A percentile compares a stretch with the other conserved stretches of the same genome.
Evolutionary conservation across 2,888 invertebrate species (phyloP).

Genomic region (Punctoribates punctum): DNA sequence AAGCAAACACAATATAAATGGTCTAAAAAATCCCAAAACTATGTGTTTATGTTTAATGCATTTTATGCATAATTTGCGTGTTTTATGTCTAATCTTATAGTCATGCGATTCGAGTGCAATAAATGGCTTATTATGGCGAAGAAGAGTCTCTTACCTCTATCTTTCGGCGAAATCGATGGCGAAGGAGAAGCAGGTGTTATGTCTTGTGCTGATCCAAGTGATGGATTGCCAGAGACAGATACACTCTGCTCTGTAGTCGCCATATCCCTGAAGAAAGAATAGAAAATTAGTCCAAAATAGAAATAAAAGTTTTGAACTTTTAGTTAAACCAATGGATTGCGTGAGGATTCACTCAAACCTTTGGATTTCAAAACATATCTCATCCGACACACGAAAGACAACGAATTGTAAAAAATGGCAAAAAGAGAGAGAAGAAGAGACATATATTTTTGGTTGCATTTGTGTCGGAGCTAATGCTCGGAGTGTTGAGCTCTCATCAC

Average conservation of each 20-base stretch:
- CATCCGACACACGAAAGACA: background rate
- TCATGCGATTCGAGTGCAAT: background rate
- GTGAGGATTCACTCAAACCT: conserved; percentile 2
- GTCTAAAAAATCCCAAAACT: no score
- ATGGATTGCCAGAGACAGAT: conserved; percentile 27
- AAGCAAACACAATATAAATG: background rate
- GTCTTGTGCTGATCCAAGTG: conserved; percentile 31
- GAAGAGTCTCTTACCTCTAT: background rate
- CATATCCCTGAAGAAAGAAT: background rate
- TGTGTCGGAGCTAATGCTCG: background rate
- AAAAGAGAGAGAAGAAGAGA: background rate
- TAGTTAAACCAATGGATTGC: background rate
- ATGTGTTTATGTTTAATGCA: no score
- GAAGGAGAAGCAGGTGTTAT: conserved; percentile 29
- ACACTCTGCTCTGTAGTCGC: conserved; percentile 5
- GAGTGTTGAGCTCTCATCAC: conserved; percentile 1
- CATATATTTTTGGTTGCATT: background rate
- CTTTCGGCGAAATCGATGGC: conserved; percentile 30
- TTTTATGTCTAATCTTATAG: background rate
- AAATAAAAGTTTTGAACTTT: background rate
- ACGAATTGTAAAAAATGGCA: background rate
- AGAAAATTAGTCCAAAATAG: background rate
- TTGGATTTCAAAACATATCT: background rate
- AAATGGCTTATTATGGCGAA: background rate
- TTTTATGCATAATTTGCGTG: conserved; percentile 8